phyloP scores from a whole-genome alignment of 1,140 invertebrate genomes.

The Drosophila parabipectinata region DNA sequence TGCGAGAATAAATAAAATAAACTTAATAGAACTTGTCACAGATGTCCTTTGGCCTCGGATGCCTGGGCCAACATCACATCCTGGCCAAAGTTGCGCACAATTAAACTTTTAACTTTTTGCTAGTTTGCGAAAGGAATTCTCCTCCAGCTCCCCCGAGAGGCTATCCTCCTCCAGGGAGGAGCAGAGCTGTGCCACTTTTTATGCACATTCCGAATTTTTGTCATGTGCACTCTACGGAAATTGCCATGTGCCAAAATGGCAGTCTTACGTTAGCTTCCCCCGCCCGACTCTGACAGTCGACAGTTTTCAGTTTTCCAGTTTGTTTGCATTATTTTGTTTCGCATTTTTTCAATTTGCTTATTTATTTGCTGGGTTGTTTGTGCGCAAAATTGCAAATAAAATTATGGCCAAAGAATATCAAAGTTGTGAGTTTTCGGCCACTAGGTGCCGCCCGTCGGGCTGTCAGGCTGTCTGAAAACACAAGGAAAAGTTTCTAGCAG shows the following conservation, averaged over 20 bases:
- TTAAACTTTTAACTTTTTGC: conserved; percentile 82
- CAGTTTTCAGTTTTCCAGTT: conserved; percentile 41
- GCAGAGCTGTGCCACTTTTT: conserved; percentile 9
- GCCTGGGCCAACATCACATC: conserved; percentile 20
- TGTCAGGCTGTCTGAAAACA: conserved; percentile 15
- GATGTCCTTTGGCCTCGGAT: conserved; percentile 47
- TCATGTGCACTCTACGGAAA: conserved; percentile 75
- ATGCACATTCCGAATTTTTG: conserved; percentile 66
- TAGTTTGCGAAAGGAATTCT: conserved; percentile 61
- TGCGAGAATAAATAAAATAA: conserved; percentile 69
- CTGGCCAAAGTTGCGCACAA: conserved; percentile 73
- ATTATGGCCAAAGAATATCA: conserved; percentile 45
- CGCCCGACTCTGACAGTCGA: conserved; percentile 12
- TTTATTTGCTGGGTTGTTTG: conserved; percentile 44
- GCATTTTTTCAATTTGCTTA: conserved; percentile 52
- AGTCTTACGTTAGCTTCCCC: conserved; percentile 34
- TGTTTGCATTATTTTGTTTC: conserved; percentile 39
- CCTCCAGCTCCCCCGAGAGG: not conserved
- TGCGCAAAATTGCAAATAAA: conserved; percentile 57
- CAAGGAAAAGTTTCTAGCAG: conserved; percentile 26
- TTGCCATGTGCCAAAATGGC: conserved; percentile 73
- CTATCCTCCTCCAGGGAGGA: not conserved
- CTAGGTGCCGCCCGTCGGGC: conserved; percentile 37
- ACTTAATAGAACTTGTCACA: conserved; percentile 82
- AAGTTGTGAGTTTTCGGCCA: conserved; percentile 49